Percentiles rank a stretch among this genome's conserved stretches.
Evolutionary conservation across 92 coral and sea anemone species (phyloP).

Genomic region (Nematostella vectensis): DNA sequence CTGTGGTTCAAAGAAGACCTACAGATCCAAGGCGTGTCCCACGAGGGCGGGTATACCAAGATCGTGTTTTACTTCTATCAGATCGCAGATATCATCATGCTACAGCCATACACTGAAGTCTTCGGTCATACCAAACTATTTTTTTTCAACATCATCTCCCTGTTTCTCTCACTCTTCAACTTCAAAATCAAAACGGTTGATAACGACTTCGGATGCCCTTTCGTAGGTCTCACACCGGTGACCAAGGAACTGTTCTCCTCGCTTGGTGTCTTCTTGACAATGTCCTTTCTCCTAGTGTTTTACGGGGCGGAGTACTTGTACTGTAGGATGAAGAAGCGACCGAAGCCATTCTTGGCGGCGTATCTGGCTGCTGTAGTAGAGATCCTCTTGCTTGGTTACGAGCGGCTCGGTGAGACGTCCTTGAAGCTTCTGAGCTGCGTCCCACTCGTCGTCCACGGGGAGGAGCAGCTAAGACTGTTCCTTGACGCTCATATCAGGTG

Average conservation of each 20-base stretch:
- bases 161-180: slow-evolving; percentile 20
- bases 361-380: too few species aligned
- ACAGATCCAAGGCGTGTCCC: not conserved
- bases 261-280: slow-evolving; percentile 19
- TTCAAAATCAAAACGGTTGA: slow-evolving; percentile 8
- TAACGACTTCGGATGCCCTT: slow-evolving; percentile 14
- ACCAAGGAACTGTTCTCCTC: slow-evolving; percentile 33
- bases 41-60: slow-evolving; percentile 1
- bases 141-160: slow-evolving; percentile 4
- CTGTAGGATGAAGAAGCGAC: slow-evolving; percentile 5
- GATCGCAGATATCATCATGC: slow-evolving; percentile 23
- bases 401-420: too few species aligned
- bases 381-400: too few species aligned
- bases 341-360: not conserved
- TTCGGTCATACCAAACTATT: not conserved
- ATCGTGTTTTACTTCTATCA: slow-evolving; percentile 42
- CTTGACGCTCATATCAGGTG: too few species aligned
- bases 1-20: slow-evolving; percentile 23
- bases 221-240: slow-evolving; percentile 41
- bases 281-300: slow-evolving; percentile 12
- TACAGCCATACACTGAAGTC: slow-evolving; percentile 5
- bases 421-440: too few species aligned
- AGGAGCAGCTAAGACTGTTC: too few species aligned
- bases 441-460: too few species aligned
- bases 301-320: slow-evolving; percentile 14